Percentiles rank a stretch among this genome's conserved stretches.
These are phyloP conservation scores for Urocyon cinereoargenteus DNA, from an alignment of 2,797 vertebrate genomes.

Conservation along the genomic window DNA sequence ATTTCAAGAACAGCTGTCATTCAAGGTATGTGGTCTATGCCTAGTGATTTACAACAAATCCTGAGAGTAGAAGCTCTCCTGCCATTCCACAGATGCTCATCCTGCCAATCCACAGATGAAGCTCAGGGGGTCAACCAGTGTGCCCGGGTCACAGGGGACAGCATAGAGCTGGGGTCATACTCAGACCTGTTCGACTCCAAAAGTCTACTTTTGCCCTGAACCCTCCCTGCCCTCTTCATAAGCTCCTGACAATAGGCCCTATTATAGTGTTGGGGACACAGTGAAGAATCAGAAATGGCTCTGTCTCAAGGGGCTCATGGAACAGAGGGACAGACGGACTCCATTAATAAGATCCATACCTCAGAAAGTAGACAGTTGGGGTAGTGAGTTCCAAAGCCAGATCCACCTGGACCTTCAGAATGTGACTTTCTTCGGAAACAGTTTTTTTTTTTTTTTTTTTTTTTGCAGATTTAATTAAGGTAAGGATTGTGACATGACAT, in stretches of 20 bases:
- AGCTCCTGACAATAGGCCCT: not conserved
- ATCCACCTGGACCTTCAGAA: not conserved
- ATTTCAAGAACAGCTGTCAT: not conserved
- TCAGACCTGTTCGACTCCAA: not conserved
- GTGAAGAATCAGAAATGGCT: not conserved
- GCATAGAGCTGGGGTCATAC: not conserved
- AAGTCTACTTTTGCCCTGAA: not conserved
- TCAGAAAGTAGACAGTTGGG: not conserved
- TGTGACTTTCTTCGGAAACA: not conserved
- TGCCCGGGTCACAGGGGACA: not conserved
- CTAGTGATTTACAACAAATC: not conserved
- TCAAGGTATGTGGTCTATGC: rapidly evolving
- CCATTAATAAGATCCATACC: not conserved
- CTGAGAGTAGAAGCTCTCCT: rapidly evolving
- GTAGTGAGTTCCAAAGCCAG: not conserved
- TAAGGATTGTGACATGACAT: not conserved
- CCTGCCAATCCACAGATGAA: not conserved
- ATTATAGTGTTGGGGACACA: rapidly evolving
- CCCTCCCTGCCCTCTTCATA: not conserved
- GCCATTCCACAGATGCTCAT: not conserved
- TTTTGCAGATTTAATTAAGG: not conserved
- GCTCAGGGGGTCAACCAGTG: not conserved
- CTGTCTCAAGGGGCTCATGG: too few relatives aligned
- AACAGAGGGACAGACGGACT: too few relatives aligned
- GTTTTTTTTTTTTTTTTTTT: not conserved